phyloP scores from a whole-genome alignment of 2,888 invertebrate genomes.

The Plebejus anna region DNA sequence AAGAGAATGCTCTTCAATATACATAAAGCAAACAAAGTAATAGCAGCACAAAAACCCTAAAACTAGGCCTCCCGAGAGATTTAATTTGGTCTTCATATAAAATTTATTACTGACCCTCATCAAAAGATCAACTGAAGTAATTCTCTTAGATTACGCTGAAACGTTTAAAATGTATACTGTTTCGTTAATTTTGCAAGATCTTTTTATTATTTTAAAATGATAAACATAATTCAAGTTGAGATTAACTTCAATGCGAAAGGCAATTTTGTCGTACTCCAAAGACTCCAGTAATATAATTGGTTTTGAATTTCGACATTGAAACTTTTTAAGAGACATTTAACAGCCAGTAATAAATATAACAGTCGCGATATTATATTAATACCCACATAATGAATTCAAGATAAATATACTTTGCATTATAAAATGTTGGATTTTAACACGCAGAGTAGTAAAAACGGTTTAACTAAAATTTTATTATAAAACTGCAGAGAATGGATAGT shows the following conservation, averaged over 20 bases:
- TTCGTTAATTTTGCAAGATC: background rate
- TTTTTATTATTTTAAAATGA: background rate
- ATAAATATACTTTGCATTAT: background rate
- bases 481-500: conserved; percentile 19
- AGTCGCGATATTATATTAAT: background rate
- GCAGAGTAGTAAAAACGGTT: background rate
- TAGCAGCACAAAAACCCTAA: conserved; percentile 14
- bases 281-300: background rate
- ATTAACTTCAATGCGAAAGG: background rate
- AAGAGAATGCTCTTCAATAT: background rate
- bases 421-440: background rate
- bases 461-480: background rate
- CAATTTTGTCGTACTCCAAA: background rate
- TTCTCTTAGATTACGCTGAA: background rate
- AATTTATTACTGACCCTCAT: conserved; percentile 23
- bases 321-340: background rate
- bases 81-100: conserved; percentile 27
- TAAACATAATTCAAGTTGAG: background rate
- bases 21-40: conserved; percentile 1
- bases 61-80: conserved; percentile 23
- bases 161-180: conserved; percentile 8
- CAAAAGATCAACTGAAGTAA: conserved; percentile 19
- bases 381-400: background rate
- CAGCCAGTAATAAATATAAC: background rate
- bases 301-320: background rate